A percentile compares a stretch with the other conserved stretches of the same genome.
phyloP scores from a whole-genome alignment of 2,888 invertebrate species.

The Apodemia zela region DNA sequence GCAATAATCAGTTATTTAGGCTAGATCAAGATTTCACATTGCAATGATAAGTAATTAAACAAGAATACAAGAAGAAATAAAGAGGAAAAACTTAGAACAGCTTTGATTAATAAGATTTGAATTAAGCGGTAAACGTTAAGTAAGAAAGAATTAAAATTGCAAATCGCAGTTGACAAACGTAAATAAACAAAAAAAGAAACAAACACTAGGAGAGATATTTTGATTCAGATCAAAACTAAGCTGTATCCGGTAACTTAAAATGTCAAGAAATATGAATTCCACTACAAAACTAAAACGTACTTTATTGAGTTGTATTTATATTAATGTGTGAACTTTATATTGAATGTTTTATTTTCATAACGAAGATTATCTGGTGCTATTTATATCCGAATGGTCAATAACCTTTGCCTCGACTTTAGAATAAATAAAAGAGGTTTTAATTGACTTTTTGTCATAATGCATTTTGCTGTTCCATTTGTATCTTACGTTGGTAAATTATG shows the following conservation, averaged over 20 bases:
- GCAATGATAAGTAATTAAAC: background rate
- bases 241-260: background rate
- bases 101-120: background rate
- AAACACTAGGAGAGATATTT: too few species aligned
- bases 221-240: background rate
- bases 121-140: too few species aligned
- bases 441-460: background rate
- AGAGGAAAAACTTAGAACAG: background rate
- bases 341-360: slow-evolving; percentile 5
- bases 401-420: slow-evolving; percentile 4
- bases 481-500: background rate
- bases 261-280: background rate
- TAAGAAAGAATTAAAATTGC: background rate
- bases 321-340: slow-evolving; percentile 2
- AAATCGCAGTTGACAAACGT: background rate
- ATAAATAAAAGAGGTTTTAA: slow-evolving; percentile 3
- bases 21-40: background rate
- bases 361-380: background rate
- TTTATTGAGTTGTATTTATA: background rate
- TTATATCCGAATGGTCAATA: background rate
- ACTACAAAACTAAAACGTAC: background rate
- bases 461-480: background rate
- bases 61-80: background rate
- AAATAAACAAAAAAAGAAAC: background rate
- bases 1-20: too few species aligned